phyloP scores from a whole-genome alignment of 2,113 vertebrate genomes.

The Eclectus roratus region DNA sequence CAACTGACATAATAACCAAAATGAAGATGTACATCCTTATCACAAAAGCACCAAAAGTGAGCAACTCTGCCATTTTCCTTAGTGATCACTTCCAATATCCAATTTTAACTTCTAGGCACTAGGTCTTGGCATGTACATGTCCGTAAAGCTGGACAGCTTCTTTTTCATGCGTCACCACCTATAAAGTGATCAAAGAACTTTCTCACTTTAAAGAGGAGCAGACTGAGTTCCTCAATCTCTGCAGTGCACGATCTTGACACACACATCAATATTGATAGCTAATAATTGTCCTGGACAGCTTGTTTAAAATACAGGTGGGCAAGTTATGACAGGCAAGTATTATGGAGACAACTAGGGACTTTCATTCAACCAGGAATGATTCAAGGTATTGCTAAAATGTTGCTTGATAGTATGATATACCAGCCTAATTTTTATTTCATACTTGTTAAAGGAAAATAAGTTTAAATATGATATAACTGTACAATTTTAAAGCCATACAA shows the following conservation, averaged over 20 bases:
- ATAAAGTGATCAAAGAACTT: background rate
- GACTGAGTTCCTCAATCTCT: background rate
- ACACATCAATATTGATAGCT: rapidly evolving
- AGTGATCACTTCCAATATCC: background rate
- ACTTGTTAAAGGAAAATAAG: background rate
- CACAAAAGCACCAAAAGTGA: background rate
- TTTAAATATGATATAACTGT: background rate
- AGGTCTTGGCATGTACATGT: rapidly evolving
- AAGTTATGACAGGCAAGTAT: background rate
- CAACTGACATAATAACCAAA: rapidly evolving
- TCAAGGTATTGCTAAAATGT: background rate
- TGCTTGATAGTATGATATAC: background rate
- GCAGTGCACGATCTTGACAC: rapidly evolving
- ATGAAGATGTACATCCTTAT: background rate
- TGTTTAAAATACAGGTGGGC: background rate
- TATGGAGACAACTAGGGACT: background rate
- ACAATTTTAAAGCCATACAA: background rate
- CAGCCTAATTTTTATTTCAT: background rate
- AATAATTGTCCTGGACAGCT: background rate
- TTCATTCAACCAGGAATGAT: background rate
- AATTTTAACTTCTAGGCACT: background rate
- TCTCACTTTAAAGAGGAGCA: background rate
- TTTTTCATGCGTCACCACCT: background rate
- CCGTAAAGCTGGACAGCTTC: background rate
- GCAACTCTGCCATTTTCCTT: background rate